Evolutionary conservation across 2,797 vertebrate species (phyloP).

Genomic region (Aplochiton taeniatus): DNA sequence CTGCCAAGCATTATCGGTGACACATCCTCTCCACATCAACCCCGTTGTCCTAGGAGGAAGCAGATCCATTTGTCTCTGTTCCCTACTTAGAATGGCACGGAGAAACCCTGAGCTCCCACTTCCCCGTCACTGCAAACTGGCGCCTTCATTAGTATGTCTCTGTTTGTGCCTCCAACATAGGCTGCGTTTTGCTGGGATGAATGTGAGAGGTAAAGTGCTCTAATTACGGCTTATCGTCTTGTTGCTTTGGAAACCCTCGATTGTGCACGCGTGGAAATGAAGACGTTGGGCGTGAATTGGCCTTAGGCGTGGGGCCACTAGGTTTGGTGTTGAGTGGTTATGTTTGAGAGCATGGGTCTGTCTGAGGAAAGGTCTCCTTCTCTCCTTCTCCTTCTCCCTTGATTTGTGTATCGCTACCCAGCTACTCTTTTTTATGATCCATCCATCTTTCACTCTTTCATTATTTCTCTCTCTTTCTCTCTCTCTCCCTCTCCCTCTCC

Average conservation of each 20-base stretch:
- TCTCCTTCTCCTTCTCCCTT: no score
- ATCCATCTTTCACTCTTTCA: neutral
- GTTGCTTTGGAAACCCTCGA: constrained; percentile 59
- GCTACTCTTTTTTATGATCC: no score
- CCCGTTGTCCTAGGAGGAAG: no score
- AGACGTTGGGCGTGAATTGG: constrained; percentile 54
- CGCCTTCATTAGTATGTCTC: constrained; percentile 45
- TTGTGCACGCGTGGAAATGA: constrained; percentile 61
- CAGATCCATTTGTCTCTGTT: no score
- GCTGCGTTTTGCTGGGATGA: constrained; percentile 60
- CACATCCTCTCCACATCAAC: neutral
- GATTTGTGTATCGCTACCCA: no score
- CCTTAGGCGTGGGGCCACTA: constrained; percentile 11
- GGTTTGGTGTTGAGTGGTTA: no score
- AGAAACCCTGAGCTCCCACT: neutral
- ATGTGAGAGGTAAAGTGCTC: constrained; percentile 63
- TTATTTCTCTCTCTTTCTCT: constrained; percentile 4
- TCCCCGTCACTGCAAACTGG: neutral
- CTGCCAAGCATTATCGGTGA: neutral
- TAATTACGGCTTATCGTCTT: constrained; percentile 71
- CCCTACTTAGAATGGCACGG: neutral
- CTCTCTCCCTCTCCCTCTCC: neutral
- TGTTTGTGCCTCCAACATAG: constrained; percentile 17
- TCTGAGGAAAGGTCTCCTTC: no score
- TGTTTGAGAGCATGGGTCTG: no score